Conservation (phyloP, 2,888 invertebrate genomes). For the Artemia sinica region DNA sequence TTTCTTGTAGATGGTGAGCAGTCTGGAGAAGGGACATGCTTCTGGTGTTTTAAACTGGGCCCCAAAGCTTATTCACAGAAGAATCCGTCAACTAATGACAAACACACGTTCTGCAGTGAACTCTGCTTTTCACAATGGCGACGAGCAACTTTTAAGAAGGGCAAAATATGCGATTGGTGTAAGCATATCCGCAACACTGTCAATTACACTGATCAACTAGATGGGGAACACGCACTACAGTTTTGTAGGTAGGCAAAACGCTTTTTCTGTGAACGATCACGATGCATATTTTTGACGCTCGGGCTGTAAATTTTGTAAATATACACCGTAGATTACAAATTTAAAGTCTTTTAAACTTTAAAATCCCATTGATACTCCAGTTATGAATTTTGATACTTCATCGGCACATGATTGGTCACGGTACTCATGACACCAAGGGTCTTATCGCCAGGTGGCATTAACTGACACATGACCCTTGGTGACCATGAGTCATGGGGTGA, state of each 20-base stretch:
- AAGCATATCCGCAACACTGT: slow-evolving; percentile 73
- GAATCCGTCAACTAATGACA: slow-evolving; percentile 23
- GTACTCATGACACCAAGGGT: too few relatives aligned
- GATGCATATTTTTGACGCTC: too few relatives aligned
- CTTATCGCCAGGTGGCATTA: too few relatives aligned
- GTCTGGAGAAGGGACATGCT: neutral
- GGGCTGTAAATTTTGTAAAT: too few relatives aligned
- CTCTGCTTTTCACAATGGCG: slow-evolving; percentile 75
- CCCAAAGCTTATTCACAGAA: slow-evolving; percentile 25
- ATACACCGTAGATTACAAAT: too few relatives aligned
- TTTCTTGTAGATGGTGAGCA: neutral
- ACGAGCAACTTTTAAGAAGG: slow-evolving; percentile 71
- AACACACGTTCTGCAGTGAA: slow-evolving; percentile 56
- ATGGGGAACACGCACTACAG: slow-evolving; percentile 73
- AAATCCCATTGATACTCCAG: too few relatives aligned
- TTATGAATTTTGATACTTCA: too few relatives aligned
- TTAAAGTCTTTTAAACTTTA: too few relatives aligned
- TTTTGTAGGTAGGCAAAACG: slow-evolving; percentile 39
- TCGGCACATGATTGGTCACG: too few relatives aligned
- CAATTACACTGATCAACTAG: slow-evolving; percentile 77
- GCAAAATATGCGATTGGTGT: slow-evolving; percentile 86
- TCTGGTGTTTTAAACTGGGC: slow-evolving; percentile 3
- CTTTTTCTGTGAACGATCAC: neutral
- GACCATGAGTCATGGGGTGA: too few relatives aligned
- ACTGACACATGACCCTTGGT: too few relatives aligned